Conservation (phyloP, 2,797 vertebrate genomes). For the Hapalemur alaotrensis region DNA sequence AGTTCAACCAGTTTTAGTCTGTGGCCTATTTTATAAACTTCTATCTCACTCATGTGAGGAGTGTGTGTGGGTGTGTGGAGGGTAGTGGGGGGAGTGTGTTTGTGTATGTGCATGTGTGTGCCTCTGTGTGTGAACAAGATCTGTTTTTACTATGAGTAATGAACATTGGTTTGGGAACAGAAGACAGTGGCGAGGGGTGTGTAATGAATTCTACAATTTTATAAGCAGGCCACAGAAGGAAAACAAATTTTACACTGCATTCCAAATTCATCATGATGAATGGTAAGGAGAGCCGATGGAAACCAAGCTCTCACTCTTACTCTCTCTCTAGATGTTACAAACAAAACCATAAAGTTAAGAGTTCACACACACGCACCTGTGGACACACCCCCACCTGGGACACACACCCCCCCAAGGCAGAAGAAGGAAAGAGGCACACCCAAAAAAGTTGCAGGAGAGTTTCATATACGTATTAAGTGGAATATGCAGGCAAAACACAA, state of each 20-base stretch:
- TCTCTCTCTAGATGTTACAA: not conserved
- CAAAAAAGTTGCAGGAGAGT: not conserved
- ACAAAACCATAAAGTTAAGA: conserved; percentile 3
- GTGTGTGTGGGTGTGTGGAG: not conserved
- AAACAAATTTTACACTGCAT: not conserved
- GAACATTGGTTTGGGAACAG: conserved; percentile 21
- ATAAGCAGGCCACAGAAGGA: conserved; percentile 23
- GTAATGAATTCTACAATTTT: conserved; percentile 18
- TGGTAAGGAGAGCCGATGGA: conserved; percentile 18
- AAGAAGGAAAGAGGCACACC: conserved; percentile 48
- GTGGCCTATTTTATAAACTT: not conserved
- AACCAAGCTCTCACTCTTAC: not conserved
- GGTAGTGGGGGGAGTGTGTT: not conserved
- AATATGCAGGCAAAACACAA: conserved; percentile 23
- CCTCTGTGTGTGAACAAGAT: not conserved
- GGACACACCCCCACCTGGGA: not conserved
- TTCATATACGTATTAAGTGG: not conserved
- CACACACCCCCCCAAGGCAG: not conserved
- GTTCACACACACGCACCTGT: not conserved
- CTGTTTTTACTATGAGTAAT: conserved; percentile 30
- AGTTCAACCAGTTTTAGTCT: not conserved
- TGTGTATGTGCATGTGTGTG: not conserved
- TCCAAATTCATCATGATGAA: conserved; percentile 31
- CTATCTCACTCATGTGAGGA: not conserved
- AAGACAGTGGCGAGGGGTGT: not conserved